Conservation (phyloP, 2,113 vertebrate genomes). For the Cebus imitator region DNA sequence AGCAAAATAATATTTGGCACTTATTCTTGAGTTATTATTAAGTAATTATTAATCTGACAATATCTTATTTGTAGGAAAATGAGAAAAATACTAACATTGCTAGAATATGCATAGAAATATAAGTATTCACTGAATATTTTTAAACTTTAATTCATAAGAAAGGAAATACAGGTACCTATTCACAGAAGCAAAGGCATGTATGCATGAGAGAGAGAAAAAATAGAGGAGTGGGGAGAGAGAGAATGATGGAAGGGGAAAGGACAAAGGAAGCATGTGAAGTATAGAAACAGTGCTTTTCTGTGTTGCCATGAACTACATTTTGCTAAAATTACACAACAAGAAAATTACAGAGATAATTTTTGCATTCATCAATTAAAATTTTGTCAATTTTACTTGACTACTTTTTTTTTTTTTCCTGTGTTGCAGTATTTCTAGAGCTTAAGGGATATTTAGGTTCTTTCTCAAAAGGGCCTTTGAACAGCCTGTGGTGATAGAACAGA, state of each 20-base stretch:
- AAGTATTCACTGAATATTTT: not conserved
- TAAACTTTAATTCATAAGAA: not conserved
- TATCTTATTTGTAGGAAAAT: not conserved
- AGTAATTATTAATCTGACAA: not conserved
- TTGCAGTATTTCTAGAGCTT: slow-evolving; percentile 68
- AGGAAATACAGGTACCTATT: not conserved
- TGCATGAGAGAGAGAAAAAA: not conserved
- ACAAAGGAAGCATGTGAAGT: not conserved
- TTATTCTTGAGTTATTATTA: not conserved
- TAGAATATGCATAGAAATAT: not conserved
- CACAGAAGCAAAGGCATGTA: not conserved
- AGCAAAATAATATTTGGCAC: not conserved
- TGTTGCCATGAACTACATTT: not conserved
- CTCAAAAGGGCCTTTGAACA: slow-evolving; percentile 78
- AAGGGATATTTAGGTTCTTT: slow-evolving; percentile 76
- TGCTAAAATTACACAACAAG: not conserved
- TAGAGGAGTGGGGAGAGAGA: not conserved
- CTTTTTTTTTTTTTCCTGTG: slow-evolving; percentile 55
- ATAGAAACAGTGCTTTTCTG: not conserved
- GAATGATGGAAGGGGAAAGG: not conserved
- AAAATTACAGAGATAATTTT: not conserved
- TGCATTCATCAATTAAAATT: slow-evolving; percentile 59
- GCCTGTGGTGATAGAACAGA: slow-evolving; percentile 76
- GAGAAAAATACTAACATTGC: not conserved
- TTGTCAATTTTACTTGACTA: slow-evolving; percentile 42